Evolutionary conservation across 2,888 invertebrate species (phyloP), one percentile per base, ranked within the genome.

Genomic region (Heliconius ethilla): DNA sequence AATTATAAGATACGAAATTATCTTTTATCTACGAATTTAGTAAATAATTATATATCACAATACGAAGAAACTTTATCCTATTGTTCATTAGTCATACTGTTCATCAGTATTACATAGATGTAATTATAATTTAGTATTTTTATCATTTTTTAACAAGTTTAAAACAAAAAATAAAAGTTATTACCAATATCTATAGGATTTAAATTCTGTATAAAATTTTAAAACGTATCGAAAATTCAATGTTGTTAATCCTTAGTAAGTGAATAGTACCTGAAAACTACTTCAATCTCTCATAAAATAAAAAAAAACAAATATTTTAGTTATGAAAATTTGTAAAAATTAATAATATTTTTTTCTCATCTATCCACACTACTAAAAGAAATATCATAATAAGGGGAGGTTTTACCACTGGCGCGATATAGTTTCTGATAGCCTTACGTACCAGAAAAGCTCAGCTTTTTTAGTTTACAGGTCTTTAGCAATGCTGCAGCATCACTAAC

Each of bases 251-350:
- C 66, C 33, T 33, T 66, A 66, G 66, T 66, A 66, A 66, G 66
- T 66, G 66, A 66, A 66, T 33, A 66, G 66, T 29, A 66, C 10
- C 66, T 33, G 66, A 66, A 66, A 66, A 66, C 33, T 66, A 66
- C 33, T 66, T 66, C 33, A 66, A 66, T 66, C 33, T 66, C 33
- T 18, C 11, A 33, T 66, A 22, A 33, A 33, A 66, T 10, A 66
- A 11, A 63, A 29, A 1, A 3, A 65, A 55, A 59, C 4, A 59
- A n/a, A 59, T n/a, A 51, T 59, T 59, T 59, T 59, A n/a, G 22
- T 18, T 59, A n/a, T 59, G n/a, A 10, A 59, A 22, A 59, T n/a
- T n/a, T 59, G 10, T n/a, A 59, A 59, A n/a, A 22, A 59, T n/a
- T 10, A n/a, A n/a, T 10, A 3, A 59, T n/a, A n/a, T n/a, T 59